Percentiles rank a stretch among this genome's conserved stretches.
phyloP scores from a whole-genome alignment of 2,888 invertebrate genomes.

The Atrina japonica region DNA sequence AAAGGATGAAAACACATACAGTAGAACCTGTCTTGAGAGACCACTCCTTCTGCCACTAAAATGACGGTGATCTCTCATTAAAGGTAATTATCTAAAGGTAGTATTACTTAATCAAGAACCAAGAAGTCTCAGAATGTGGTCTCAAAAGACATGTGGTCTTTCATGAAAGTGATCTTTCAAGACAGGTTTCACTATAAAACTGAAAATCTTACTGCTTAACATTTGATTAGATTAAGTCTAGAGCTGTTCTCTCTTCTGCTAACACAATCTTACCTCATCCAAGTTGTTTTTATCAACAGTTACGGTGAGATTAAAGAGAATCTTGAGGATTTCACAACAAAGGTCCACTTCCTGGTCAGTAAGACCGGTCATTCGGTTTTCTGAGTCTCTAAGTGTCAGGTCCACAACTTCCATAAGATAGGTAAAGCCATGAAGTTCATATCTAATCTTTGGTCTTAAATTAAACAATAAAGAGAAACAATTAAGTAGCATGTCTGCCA shows the following conservation, averaged over 20 bases:
- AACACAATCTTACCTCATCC: conserved; percentile 76
- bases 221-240: no score
- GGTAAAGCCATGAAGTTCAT: conserved; percentile 81
- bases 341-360: conserved; percentile 80
- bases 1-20: no score
- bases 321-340: conserved; percentile 82
- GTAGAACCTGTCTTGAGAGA: no score
- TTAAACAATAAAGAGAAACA: conserved; percentile 14
- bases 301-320: conserved; percentile 82
- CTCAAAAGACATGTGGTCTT: neutral
- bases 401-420: conserved; percentile 82
- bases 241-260: no score
- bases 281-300: conserved; percentile 79
- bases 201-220: no score
- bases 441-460: conserved; percentile 79
- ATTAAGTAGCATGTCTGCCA: no score
- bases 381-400: conserved; percentile 77
- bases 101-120: neutral
- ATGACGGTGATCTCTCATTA: no score
- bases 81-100: no score
- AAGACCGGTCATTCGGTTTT: conserved; percentile 65
- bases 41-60: no score
- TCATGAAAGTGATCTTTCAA: no score
- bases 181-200: no score
- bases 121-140: neutral